phyloP scores from a whole-genome alignment of 2,797 vertebrate species.

The Muscicapa striata region DNA sequence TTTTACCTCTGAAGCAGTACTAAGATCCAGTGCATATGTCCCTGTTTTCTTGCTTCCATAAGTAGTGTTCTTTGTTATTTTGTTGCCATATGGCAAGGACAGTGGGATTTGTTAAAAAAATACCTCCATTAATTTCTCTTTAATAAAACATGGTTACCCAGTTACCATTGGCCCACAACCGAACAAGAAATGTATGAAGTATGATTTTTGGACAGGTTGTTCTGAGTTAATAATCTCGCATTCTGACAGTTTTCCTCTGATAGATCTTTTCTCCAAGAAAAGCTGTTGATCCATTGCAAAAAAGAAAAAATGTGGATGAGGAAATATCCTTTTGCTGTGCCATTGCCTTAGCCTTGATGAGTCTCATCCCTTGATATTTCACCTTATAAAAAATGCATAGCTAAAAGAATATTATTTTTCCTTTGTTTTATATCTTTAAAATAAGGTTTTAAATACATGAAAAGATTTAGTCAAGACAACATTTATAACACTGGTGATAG shows the following conservation, averaged over 20 bases:
- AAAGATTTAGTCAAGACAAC: neutral
- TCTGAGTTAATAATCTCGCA: neutral
- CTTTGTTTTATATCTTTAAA: neutral
- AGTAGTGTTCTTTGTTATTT: slow-evolving; percentile 32
- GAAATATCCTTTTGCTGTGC: neutral
- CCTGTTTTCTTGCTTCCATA: slow-evolving; percentile 51
- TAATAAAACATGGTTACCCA: slow-evolving; percentile 31
- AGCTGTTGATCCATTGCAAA: neutral
- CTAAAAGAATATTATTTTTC: neutral
- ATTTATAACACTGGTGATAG: neutral
- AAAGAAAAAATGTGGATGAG: neutral
- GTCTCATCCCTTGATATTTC: neutral
- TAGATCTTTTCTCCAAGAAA: neutral
- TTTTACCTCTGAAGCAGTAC: slow-evolving; percentile 31
- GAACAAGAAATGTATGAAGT: neutral
- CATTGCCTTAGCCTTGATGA: neutral
- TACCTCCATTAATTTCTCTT: slow-evolving; percentile 4
- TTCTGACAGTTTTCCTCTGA: neutral
- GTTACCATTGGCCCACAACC: neutral
- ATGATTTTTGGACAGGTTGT: neutral
- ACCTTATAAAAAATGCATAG: neutral
- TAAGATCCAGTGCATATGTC: slow-evolving; percentile 48
- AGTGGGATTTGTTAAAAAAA: slow-evolving; percentile 44
- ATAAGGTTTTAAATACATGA: neutral
- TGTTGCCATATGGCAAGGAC: slow-evolving; percentile 55